Evolutionary conservation across 2,888 invertebrate species (phyloP).

Genomic region (Ormyrus thymus): DNA sequence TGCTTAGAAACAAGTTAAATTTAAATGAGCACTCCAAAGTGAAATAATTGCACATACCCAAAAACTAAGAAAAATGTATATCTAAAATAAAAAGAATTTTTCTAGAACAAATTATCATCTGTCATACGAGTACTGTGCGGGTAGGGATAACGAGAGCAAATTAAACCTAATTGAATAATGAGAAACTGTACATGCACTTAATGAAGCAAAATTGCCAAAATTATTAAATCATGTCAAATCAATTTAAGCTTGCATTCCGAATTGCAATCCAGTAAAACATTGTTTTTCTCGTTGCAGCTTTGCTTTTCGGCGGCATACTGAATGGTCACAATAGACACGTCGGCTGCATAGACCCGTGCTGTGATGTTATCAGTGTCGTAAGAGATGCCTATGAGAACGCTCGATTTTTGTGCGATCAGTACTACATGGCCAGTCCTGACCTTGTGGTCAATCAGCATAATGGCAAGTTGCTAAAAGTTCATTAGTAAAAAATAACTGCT

Average conservation of each 20-base stretch:
- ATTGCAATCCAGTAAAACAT: too few species aligned
- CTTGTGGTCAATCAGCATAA: slow-evolving; percentile 87
- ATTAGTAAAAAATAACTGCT: slow-evolving; percentile 31
- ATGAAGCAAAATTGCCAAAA: too few species aligned
- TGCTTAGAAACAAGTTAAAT: too few species aligned
- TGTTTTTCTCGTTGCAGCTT: slow-evolving; percentile 77
- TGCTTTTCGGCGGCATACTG: slow-evolving; percentile 86
- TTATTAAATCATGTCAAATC: neutral
- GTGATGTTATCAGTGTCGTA: slow-evolving; percentile 92
- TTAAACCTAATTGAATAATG: too few species aligned
- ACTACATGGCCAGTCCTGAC: slow-evolving; percentile 95
- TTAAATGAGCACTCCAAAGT: too few species aligned
- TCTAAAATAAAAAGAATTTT: too few species aligned
- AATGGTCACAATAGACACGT: slow-evolving; percentile 86
- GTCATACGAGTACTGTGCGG: neutral
- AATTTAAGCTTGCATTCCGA: slow-evolving; percentile 51
- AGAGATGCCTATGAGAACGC: slow-evolving; percentile 98
- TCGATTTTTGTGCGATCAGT: slow-evolving; percentile 97
- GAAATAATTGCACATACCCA: too few species aligned
- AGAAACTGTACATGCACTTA: too few species aligned
- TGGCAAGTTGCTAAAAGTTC: slow-evolving; percentile 76
- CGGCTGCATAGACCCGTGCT: slow-evolving; percentile 97
- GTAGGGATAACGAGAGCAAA: too few species aligned
- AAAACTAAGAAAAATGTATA: too few species aligned
- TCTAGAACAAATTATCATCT: too few species aligned